These are phyloP conservation scores for Acromyrmex heyeri DNA, from an alignment of 1,140 invertebrate genomes.

Conservation along the genomic window DNA sequence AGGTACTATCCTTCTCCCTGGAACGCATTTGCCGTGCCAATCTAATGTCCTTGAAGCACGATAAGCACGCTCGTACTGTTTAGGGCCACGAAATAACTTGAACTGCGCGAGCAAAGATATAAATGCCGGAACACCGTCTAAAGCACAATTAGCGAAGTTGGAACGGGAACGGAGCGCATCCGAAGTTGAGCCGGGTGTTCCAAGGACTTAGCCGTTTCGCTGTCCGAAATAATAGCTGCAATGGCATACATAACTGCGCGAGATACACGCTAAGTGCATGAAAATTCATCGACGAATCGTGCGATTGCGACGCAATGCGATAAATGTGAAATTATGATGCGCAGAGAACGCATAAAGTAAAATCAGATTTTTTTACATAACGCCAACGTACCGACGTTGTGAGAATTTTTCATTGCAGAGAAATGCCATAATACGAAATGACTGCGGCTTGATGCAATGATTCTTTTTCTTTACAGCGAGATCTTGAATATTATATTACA, in stretches of 20 bases:
- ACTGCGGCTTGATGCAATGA: not conserved
- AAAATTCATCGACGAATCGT: conserved; percentile 23
- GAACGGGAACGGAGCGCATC: conserved; percentile 65
- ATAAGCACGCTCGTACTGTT: conserved; percentile 51
- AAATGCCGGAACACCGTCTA: conserved; percentile 64
- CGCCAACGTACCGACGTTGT: not conserved
- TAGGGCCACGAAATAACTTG: conserved; percentile 51
- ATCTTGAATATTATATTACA: not conserved
- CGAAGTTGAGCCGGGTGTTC: conserved; percentile 71
- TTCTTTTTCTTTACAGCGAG: not conserved
- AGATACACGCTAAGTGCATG: conserved; percentile 1
- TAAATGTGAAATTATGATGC: not conserved
- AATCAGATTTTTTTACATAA: not conserved
- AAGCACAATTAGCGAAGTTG: conserved; percentile 80
- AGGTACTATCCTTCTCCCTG: not conserved
- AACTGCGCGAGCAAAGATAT: conserved; percentile 37
- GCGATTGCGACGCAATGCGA: not conserved
- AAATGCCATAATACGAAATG: not conserved
- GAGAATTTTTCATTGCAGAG: not conserved
- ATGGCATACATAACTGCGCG: conserved; percentile 23
- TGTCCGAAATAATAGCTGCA: conserved; percentile 59
- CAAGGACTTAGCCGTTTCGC: conserved; percentile 75
- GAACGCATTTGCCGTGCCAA: conserved; percentile 26
- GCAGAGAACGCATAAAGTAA: not conserved
- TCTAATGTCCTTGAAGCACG: conserved; percentile 11